Evolutionary conservation across 2,888 invertebrate species (phyloP), one percentile per base, ranked within the genome.

Genomic region (Tenthredo distinguenda): DNA sequence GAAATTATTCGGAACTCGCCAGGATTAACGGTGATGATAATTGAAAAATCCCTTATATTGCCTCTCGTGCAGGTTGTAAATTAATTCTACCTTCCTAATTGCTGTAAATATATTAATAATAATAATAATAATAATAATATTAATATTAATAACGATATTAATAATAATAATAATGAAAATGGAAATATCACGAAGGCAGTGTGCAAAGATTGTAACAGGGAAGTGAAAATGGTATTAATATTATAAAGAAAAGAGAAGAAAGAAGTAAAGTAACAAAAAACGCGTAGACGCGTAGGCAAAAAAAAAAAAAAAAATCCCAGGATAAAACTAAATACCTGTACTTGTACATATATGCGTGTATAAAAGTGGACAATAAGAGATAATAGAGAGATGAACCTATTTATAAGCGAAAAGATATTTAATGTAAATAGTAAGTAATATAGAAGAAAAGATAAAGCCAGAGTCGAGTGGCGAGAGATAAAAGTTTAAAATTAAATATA

Each of bases 401-500:
- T 85, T 82, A 76, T 68, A 86, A 68, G 85, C 82, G 72, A 43
- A 82, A 55, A 90, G 87, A 79, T 91, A 92, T 91, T 92, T 90
- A 91, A 92, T 92, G 91, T 91, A 92, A 90, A 87, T 84, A 92
- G 89, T 92, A 83, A n/a, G 88, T 91, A 87, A 88, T 87, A 90
- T 5, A 79, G 62, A 62, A 31, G 58, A 77, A 18, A 34, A 50
- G 31, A 31, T 21, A 34, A 37, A n/a, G 18, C 71, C 15, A 18
- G 34, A 90, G 87, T 86, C 87, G 88, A 89, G 43, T 47, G 47
- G 47, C 47, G 87, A 88, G 86, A 89, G 91, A 91, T 90, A 90
- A 91, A 91, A 89, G 62, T 87, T 87, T 85, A 89, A 77, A 89
- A 83, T 86, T 76, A 47, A 83, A 83, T 83, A 84, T 82, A 86